Evolutionary conservation across 1,140 invertebrate species (phyloP), one percentile per base, ranked within the genome.

Genomic region (Steinernema feltiae): DNA sequence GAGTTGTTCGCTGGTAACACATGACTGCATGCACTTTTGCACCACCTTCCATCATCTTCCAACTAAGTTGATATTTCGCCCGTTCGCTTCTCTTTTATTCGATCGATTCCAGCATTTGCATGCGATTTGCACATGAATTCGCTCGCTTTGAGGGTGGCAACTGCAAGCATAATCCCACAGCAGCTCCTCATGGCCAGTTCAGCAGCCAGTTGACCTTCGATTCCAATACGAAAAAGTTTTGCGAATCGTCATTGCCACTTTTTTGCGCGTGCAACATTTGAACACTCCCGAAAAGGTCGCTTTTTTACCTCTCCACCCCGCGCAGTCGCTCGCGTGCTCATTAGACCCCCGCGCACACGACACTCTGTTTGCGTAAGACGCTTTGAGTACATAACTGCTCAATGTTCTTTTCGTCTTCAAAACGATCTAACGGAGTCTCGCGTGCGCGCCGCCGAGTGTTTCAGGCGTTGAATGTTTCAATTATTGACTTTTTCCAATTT

Each of bases 331-430:
- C 53, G 7, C 53, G 24, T 27, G 53, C 53, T 63, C 7, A 63
- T 63, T 63, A 63, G 53, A 27, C 12, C 24, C 53, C 53, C 3
- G 7, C 24, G 35, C 53, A 63, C 53, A 63, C 53, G 53, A 63
- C 53, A 21, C 53, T 63, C 15, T 63, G 53, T 63, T 63, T 63
- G 24, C 53, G 12, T 27, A 63, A 17, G 53, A 15, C 53, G 53
- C 24, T 27, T 63, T 63, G 53, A 63, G 53, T 63, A 63, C 12
- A 63, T 63, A 63, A 63, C 53, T 63, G 53, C 53, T 15, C 53
- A 21, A 63, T 63, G 53, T 63, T 63, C 53, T 46, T n/a, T 46
- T 46, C 41, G 7, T n/a, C n/a, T 46, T n/a, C n/a, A 12, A 12
- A n/a, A 7, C 7, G 7, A 7, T 46, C 41, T n/a, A 46, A 46